phyloP scores from a whole-genome alignment of 2,113 vertebrate species.

The Amphiprion ocellaris region DNA sequence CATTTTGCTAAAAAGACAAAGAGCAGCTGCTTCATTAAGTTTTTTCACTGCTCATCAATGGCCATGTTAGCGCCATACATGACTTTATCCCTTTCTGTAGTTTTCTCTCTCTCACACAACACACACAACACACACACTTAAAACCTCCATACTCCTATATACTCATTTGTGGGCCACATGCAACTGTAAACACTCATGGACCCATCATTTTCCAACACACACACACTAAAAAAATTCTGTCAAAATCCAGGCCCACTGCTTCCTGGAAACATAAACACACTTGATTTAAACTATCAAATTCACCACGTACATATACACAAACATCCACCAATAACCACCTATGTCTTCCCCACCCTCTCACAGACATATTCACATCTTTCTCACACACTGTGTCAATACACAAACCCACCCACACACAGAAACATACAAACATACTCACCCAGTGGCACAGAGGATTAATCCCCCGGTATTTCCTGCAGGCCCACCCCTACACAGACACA shows the following conservation, averaged over 20 bases:
- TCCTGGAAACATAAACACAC: slow-evolving; percentile 49
- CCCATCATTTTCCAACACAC: not conserved
- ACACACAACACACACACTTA: not conserved
- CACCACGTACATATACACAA: slow-evolving; percentile 27
- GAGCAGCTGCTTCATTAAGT: slow-evolving; percentile 76
- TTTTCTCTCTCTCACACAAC: slow-evolving; percentile 10
- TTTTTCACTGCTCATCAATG: slow-evolving; percentile 77
- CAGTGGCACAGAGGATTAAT: slow-evolving; percentile 56
- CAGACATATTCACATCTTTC: slow-evolving; percentile 30
- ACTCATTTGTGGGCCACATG: not conserved
- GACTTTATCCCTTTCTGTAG: slow-evolving; percentile 53
- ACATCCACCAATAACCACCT: slow-evolving; percentile 35
- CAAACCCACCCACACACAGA: slow-evolving; percentile 50
- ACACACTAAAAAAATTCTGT: not conserved
- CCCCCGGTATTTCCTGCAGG: slow-evolving; percentile 69
- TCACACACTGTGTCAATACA: slow-evolving; percentile 54
- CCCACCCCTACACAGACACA: slow-evolving; percentile 58
- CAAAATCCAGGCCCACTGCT: not conserved
- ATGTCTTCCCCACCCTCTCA: slow-evolving; percentile 3
- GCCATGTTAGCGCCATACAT: slow-evolving; percentile 52
- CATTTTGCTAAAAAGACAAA: slow-evolving; percentile 43
- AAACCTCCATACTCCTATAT: not conserved
- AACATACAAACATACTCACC: slow-evolving; percentile 51
- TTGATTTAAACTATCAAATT: slow-evolving; percentile 16
- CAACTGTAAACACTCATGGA: slow-evolving; percentile 27